Conservation (phyloP, 2,888 invertebrate genomes). For the Zygogramma bicolorata region DNA sequence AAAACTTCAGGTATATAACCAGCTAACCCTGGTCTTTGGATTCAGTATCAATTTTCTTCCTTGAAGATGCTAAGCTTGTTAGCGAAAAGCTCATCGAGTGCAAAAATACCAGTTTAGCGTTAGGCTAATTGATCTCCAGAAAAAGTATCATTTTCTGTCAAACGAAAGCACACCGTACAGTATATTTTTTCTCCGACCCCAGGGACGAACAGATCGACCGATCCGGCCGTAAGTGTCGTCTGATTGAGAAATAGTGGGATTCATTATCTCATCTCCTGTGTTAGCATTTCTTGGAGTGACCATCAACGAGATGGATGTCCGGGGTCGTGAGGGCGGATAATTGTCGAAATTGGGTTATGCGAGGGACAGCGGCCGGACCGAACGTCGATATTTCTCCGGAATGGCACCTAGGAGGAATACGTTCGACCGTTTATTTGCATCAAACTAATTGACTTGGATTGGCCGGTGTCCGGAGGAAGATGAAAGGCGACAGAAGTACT, state of each 20-base stretch:
- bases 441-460: constrained; percentile 54
- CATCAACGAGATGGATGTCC: constrained; percentile 60
- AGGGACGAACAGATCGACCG: not conserved
- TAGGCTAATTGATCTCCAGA: too few species aligned
- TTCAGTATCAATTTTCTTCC: too few species aligned
- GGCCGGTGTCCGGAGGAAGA: constrained; percentile 1
- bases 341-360: constrained; percentile 63
- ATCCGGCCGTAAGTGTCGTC: constrained; percentile 7
- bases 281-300: constrained; percentile 55
- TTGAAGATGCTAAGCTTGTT: too few species aligned
- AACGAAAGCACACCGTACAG: too few species aligned
- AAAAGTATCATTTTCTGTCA: too few species aligned
- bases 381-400: constrained; percentile 57
- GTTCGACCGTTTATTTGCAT: constrained; percentile 57
- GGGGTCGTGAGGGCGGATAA: constrained; percentile 58
- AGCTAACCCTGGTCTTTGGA: too few species aligned
- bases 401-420: constrained; percentile 61
- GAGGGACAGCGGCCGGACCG: constrained; percentile 59
- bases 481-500: not conserved
- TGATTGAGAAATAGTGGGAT: constrained; percentile 49
- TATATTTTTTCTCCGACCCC: not conserved
- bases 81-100: too few species aligned
- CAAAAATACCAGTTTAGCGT: too few species aligned
- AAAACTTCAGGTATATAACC: too few species aligned
- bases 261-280: constrained; percentile 47